A percentile compares a stretch with the other conserved stretches of the same genome.
Conservation (phyloP, 1,140 invertebrate species). For the Sitobion miscanthi region DNA sequence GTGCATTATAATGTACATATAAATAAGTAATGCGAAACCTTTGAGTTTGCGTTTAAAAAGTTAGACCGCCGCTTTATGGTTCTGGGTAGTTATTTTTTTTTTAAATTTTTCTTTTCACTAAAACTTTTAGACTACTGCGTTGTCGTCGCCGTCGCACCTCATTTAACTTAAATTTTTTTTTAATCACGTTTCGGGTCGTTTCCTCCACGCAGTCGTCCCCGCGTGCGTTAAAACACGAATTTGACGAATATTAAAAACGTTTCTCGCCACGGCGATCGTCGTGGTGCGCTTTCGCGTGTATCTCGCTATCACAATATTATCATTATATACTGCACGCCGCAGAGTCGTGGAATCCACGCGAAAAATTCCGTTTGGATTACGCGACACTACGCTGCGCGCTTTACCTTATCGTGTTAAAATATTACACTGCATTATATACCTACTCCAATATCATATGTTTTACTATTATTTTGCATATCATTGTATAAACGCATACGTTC, state of each 20-base stretch:
- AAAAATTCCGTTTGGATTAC: background rate
- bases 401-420: background rate
- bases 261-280: background rate
- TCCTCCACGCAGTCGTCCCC: background rate
- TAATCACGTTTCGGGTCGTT: background rate
- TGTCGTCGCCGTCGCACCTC: background rate
- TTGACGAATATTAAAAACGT: background rate
- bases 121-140: background rate
- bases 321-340: background rate
- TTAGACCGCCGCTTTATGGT: background rate
- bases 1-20: background rate
- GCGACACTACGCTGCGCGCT: background rate
- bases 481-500: background rate
- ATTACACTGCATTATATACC: background rate
- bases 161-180: conserved; percentile 1
- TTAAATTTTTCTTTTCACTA: background rate
- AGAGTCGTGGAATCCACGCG: background rate
- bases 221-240: background rate
- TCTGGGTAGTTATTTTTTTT: background rate
- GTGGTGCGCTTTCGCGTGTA: background rate
- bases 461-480: background rate
- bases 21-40: conserved; percentile 10
- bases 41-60: background rate
- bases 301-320: background rate
- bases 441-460: background rate